Conservation (phyloP, 1,140 invertebrate genomes). For the Chelonus insularis region DNA sequence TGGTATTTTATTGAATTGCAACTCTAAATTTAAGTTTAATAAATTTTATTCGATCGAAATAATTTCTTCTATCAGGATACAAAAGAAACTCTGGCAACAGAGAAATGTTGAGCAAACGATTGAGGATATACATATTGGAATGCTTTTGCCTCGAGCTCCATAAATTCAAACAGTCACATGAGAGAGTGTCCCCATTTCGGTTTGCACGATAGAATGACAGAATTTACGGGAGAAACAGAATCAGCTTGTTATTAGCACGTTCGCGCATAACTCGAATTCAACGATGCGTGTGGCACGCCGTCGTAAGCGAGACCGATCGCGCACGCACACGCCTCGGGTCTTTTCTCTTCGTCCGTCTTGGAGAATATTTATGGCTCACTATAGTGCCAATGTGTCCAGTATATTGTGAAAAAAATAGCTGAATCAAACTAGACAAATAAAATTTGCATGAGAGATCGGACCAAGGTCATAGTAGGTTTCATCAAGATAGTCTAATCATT, state of each 20-base stretch:
- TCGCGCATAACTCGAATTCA: constrained; percentile 54
- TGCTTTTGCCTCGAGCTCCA: background rate
- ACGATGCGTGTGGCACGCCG: constrained; percentile 42
- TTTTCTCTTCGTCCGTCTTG: background rate
- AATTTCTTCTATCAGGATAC: too few species aligned
- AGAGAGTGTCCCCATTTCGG: constrained; percentile 1
- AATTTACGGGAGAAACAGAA: constrained; percentile 50
- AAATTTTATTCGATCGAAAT: too few species aligned
- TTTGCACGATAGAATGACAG: constrained; percentile 43
- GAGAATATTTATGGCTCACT: constrained; percentile 31
- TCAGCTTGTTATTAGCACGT: constrained; percentile 58
- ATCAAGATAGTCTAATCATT: too few species aligned
- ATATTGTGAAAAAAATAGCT: background rate
- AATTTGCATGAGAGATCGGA: too few species aligned
- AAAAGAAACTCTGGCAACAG: background rate
- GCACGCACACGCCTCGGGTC: constrained; percentile 15
- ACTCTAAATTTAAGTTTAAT: too few species aligned
- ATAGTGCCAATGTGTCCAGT: constrained; percentile 14
- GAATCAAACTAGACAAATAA: too few species aligned
- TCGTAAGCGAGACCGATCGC: constrained; percentile 8
- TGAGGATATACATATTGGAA: background rate
- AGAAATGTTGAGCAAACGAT: background rate
- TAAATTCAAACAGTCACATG: constrained; percentile 5
- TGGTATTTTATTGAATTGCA: too few species aligned
- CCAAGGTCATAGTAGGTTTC: too few species aligned